Evolutionary conservation across 2,888 invertebrate genomes (phyloP).

Genomic region (Tetragnatha montana): DNA sequence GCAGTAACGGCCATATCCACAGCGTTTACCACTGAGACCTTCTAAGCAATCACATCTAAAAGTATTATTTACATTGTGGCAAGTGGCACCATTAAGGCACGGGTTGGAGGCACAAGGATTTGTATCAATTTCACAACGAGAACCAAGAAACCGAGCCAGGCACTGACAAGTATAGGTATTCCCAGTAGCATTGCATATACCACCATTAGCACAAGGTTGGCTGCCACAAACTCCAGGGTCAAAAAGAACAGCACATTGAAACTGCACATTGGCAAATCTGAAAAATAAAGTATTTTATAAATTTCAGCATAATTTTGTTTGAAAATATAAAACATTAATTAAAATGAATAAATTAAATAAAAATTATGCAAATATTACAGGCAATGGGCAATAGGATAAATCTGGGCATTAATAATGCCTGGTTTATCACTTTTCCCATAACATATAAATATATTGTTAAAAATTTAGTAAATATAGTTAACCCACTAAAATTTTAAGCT

Average conservation of each 20-base stretch:
- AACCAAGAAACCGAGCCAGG: conserved; percentile 85
- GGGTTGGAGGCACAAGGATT: conserved; percentile 91
- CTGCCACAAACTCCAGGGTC: conserved; percentile 84
- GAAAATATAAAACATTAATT: not conserved
- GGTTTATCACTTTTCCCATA: too few relatives aligned
- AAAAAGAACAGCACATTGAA: conserved; percentile 78
- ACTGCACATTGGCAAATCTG: conserved; percentile 82
- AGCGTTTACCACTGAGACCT: conserved; percentile 86
- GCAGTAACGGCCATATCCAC: conserved; percentile 93
- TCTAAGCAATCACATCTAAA: conserved; percentile 88
- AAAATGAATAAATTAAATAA: not conserved
- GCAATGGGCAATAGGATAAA: not conserved
- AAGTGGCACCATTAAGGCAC: conserved; percentile 86
- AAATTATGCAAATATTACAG: not conserved
- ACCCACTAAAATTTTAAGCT: not conserved
- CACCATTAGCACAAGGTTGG: conserved; percentile 87
- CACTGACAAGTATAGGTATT: conserved; percentile 85
- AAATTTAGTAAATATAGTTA: not conserved
- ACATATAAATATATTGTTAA: not conserved
- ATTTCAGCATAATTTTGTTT: too few relatives aligned
- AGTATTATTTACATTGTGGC: conserved; percentile 77
- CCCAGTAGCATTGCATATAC: conserved; percentile 79
- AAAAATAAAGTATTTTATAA: not conserved
- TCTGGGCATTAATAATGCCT: too few relatives aligned
- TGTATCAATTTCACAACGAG: conserved; percentile 88